Evolutionary conservation across 2,888 invertebrate genomes (phyloP).

Genomic region (Carterocephalus palaemon): DNA sequence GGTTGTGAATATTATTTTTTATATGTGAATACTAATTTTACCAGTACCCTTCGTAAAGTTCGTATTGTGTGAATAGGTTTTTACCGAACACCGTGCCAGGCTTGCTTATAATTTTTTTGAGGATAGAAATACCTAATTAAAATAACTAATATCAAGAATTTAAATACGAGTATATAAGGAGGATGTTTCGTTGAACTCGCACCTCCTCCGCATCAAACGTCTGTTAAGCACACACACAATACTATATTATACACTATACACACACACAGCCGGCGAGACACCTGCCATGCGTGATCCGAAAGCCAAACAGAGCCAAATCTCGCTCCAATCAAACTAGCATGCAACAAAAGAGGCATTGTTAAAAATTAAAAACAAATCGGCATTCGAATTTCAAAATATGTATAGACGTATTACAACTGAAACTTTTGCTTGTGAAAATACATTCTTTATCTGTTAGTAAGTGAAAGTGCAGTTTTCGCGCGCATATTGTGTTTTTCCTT

Average conservation of each 20-base stretch:
- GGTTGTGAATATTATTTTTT: no score
- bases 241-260: conserved; percentile 35
- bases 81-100: no score
- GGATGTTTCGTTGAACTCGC: conserved; percentile 5
- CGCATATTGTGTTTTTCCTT: conserved; percentile 12
- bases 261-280: conserved; percentile 39
- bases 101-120: no score
- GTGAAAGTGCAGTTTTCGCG: conserved; percentile 22
- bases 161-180: neutral
- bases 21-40: no score
- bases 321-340: conserved; percentile 39
- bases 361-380: neutral
- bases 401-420: no score
- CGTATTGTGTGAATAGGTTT: no score
- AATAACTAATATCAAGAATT: no score
- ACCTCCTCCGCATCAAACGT: conserved; percentile 1
- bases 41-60: no score
- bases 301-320: conserved; percentile 58
- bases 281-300: conserved; percentile 60
- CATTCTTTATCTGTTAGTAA: conserved; percentile 12
- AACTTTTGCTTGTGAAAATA: neutral
- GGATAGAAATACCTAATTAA: no score
- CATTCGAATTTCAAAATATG: neutral
- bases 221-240: conserved; percentile 22
- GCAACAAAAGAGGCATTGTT: conserved; percentile 26